Evolutionary conservation across 2,888 invertebrate species (phyloP), one percentile per base, ranked within the genome.

Genomic region (Callosobruchus maculatus): DNA sequence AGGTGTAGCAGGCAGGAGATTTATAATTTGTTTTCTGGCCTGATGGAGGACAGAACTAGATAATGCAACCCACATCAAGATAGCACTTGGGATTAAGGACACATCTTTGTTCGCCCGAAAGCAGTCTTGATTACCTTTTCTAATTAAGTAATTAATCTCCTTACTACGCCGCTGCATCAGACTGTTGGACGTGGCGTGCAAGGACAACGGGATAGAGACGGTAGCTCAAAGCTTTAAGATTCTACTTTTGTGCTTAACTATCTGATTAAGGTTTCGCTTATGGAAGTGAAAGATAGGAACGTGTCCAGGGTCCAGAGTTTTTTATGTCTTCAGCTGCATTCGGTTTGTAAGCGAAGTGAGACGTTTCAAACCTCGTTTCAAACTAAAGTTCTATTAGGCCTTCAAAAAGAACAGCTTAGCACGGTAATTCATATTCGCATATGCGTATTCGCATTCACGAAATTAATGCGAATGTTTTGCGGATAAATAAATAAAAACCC

Each of bases 41-140:
- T 73, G 74, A 73, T 75, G 71, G 72, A 74, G 74, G 74, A 77
- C 74, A 75, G 70, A 68, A 73, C 49, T 21, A 73, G 74, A 77
- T 77, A 77, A 77, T 75, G 75, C 73, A 74, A 77, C 77, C 77
- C 77, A 75, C 77, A 75, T 77, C 77, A 73, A 75, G 77, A 77
- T 77, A 49, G 18, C 49, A 75, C 75, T 74, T 75, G 72, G 70
- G 72, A 74, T 73, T 70, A 72, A 70, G 72, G 74, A 71, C 74
- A 72, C 72, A 74, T 75, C 75, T 74, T 77, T 75, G 77, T 77
- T 72, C 72, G 49, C n/a, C 73, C 71, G 71, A 67, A 71, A 68
- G 72, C 72, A 30, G 30, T 31, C 73, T 49, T 72, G 74, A 77
- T 77, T 77, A 77, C 72, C 74, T 76, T 74, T 73, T 70, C 70